These are phyloP conservation scores for Cyprinodon diabolis DNA, from an alignment of 2,797 vertebrate species.

Conservation along the genomic window DNA sequence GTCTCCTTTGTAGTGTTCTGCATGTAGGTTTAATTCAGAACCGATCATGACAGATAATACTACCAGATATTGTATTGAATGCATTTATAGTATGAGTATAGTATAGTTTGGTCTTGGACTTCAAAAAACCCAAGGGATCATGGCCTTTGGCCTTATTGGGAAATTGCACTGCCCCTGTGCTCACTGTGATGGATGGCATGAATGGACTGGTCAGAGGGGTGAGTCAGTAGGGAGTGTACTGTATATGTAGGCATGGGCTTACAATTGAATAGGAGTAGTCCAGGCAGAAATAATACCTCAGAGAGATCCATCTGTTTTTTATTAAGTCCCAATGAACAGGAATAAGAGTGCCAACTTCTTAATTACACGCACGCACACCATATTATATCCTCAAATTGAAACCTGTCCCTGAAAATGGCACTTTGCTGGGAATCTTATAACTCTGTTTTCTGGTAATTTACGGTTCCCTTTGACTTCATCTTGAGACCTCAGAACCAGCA, in stretches of 20 bases:
- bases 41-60: too few relatives aligned
- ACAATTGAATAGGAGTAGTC: slow-evolving; percentile 40
- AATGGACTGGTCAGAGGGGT: slow-evolving; percentile 17
- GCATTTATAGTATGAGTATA: slow-evolving; percentile 2
- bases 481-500: slow-evolving; percentile 26
- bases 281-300: slow-evolving; percentile 58
- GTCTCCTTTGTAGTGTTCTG: too few relatives aligned
- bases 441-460: slow-evolving; percentile 31
- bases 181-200: slow-evolving; percentile 54
- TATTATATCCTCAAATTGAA: slow-evolving; percentile 30
- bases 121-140: slow-evolving; percentile 32
- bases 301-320: slow-evolving; percentile 77
- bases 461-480: slow-evolving; percentile 51
- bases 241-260: slow-evolving; percentile 1
- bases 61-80: slow-evolving; percentile 34
- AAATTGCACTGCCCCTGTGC: slow-evolving; percentile 60
- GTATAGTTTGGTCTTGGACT: slow-evolving; percentile 21
- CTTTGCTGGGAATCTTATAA: slow-evolving; percentile 34
- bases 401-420: slow-evolving; percentile 24
- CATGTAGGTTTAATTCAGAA: too few relatives aligned
- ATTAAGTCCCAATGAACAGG: slow-evolving; percentile 67
- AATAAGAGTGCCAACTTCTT: slow-evolving; percentile 67
- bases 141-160: slow-evolving; percentile 42
- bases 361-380: slow-evolving; percentile 30
- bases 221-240: background rate